phyloP scores from a whole-genome alignment of 2,888 invertebrate species.

The Ligdia adustata region DNA sequence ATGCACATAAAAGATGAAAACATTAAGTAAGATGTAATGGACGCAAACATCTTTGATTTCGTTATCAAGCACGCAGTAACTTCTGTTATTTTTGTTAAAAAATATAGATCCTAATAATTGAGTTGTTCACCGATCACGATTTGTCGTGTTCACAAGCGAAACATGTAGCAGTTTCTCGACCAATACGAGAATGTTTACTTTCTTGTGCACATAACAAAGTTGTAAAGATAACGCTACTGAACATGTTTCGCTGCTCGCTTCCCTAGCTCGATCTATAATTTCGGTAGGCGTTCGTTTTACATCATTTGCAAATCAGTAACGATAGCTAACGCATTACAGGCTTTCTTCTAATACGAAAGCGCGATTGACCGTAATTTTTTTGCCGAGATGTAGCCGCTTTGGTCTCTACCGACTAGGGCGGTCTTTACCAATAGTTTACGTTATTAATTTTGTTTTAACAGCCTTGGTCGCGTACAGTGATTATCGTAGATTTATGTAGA shows the following conservation, averaged over 20 bases:
- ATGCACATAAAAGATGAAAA: no score
- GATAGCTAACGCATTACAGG: slow-evolving; percentile 64
- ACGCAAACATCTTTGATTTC: no score
- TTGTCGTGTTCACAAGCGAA: slow-evolving; percentile 2
- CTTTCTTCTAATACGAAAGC: slow-evolving; percentile 58
- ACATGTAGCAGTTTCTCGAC: slow-evolving; percentile 7
- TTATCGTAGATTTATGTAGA: slow-evolving; percentile 35
- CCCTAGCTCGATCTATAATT: slow-evolving; percentile 70
- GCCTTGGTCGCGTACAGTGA: slow-evolving; percentile 42
- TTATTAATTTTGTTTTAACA: slow-evolving; percentile 37
- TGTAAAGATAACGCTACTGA: slow-evolving; percentile 45
- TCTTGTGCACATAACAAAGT: slow-evolving; percentile 23
- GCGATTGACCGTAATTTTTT: slow-evolving; percentile 46
- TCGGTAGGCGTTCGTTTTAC: slow-evolving; percentile 69
- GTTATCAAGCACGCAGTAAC: no score
- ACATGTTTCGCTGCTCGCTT: slow-evolving; percentile 51
- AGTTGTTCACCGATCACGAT: slow-evolving; percentile 2
- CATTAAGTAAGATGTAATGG: no score
- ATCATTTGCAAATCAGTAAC: slow-evolving; percentile 69
- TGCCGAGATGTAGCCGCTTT: slow-evolving; percentile 78
- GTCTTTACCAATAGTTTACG: slow-evolving; percentile 48
- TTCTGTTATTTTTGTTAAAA: no score
- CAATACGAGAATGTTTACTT: slow-evolving; percentile 24
- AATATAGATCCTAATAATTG: no score
- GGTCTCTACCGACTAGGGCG: slow-evolving; percentile 72